A percentile compares a stretch with the other conserved stretches of the same genome.
phyloP scores from a whole-genome alignment of 2,888 invertebrate species.

The Unio pictorum region DNA sequence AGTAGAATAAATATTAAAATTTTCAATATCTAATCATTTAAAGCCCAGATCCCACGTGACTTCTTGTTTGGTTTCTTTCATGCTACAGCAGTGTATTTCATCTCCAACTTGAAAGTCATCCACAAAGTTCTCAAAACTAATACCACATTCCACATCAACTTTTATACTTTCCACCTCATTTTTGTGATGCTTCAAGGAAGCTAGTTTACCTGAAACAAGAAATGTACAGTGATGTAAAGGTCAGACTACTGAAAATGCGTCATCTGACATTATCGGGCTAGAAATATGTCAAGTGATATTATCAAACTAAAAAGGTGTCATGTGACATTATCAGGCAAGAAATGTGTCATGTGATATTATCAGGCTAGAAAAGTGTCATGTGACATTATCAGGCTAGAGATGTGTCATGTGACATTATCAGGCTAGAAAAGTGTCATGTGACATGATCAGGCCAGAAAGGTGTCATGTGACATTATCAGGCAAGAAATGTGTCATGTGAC shows the following conservation, averaged over 20 bases:
- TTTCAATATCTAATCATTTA: slow-evolving; percentile 17
- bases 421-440: no score
- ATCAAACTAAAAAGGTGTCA: no score
- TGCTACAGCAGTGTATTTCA: slow-evolving; percentile 82
- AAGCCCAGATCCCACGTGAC: slow-evolving; percentile 84
- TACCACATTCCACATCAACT: slow-evolving; percentile 90
- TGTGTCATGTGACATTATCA: neutral
- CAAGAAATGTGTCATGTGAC: no score
- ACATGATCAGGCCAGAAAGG: no score
- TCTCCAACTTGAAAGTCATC: slow-evolving; percentile 83
- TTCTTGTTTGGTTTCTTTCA: slow-evolving; percentile 77
- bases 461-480: no score
- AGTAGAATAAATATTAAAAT: no score
- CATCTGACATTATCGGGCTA: neutral
- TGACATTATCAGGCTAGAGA: neutral
- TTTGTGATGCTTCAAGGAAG: slow-evolving; percentile 91
- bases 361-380: no score
- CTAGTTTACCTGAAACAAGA: slow-evolving; percentile 76
- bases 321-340: no score
- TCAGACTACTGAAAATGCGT: neutral
- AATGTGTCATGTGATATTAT: no score
- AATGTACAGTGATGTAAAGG: slow-evolving; percentile 14
- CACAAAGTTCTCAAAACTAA: slow-evolving; percentile 80
- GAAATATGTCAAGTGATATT: no score
- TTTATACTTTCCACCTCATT: slow-evolving; percentile 88